Conservation (phyloP, 2,888 invertebrate genomes). For the Patella depressa region DNA sequence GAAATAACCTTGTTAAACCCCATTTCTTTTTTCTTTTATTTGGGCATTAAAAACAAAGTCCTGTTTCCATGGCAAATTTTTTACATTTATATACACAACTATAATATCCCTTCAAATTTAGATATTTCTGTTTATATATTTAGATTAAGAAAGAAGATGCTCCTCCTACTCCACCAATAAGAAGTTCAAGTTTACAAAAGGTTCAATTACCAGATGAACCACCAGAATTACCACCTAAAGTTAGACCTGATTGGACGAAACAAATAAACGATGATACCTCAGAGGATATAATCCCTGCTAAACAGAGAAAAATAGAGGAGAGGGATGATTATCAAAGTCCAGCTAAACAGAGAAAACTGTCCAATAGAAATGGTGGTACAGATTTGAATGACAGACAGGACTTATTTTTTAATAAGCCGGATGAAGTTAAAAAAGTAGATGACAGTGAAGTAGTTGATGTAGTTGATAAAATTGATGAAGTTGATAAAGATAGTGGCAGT, state of each 20-base stretch:
- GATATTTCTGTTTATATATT: neutral
- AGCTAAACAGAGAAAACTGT: constrained; percentile 25
- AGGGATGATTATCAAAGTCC: constrained; percentile 25
- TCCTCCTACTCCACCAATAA: constrained; percentile 28
- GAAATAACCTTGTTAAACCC: no score
- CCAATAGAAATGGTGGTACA: neutral
- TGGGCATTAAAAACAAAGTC: no score
- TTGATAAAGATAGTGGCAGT: constrained; percentile 20
- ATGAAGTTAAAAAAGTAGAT: constrained; percentile 31
- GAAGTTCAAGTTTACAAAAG: constrained; percentile 26
- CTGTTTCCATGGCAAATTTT: no score
- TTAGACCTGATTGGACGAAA: constrained; percentile 6
- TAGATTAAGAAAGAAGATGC: constrained; percentile 17
- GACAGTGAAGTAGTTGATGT: constrained; percentile 32
- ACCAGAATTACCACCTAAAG: constrained; percentile 27
- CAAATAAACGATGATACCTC: constrained; percentile 26
- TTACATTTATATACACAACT: no score
- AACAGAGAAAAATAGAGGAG: constrained; percentile 12
- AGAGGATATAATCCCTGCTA: constrained; percentile 1
- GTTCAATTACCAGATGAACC: constrained; percentile 23
- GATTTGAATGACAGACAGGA: no score
- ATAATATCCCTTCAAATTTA: no score
- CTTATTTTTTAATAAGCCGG: constrained; percentile 15
- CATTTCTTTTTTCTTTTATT: no score
- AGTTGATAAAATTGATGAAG: constrained; percentile 26